Base-by-base conservation (phyloP, 2,888 invertebrate genomes). In the Nysson spinosus region DNA sequence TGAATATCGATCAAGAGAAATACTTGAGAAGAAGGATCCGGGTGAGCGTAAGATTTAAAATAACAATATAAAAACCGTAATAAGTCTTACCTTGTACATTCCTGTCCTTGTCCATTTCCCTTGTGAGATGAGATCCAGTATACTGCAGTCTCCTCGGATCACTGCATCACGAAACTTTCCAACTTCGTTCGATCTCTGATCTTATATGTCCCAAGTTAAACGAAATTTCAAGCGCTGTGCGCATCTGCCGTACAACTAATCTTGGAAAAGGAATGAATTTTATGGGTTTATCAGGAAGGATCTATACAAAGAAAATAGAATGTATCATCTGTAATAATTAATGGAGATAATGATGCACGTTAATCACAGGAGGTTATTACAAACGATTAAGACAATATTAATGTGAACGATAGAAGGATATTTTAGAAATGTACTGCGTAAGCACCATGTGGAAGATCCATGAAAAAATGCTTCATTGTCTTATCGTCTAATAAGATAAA, bases 101-200 rank as follows among this genome's bases (percentile, higher is more conserved):
- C 56, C 75, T 83, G 73, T 85, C 83, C 81, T 83, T 83, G 72
- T 85, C 84, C 85, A 85, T 85, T 75, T 81, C 79, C 79, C 62
- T 70, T 63, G 47, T 63, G 63, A 67, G 68, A 56, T 78, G 70
- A 69, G 63, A 54, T 49, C 67, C 50, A 62, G 56, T 54, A 57
- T 55, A 58, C 66, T 58, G 58, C 72, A 52, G 60, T 75, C 64
- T 64, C 73, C 66, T 64, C 62, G 70, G 72, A 76, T 82, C 81
- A 83, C 79, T 81, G 80, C 81, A 83, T 83, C 77, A 67, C 71
- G 77, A 80, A 78, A 79, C 79, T 79, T 77, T 77, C 72, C 77
- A 64, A 65, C 66, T 63, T 49, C 60, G 66, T 69, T 44, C 69
- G 63, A 66, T 58, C 56, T 51, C 60, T 44, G 55, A 56, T 51